phyloP scores from a whole-genome alignment of 2,888 invertebrate genomes.

The Andrena camellia region DNA sequence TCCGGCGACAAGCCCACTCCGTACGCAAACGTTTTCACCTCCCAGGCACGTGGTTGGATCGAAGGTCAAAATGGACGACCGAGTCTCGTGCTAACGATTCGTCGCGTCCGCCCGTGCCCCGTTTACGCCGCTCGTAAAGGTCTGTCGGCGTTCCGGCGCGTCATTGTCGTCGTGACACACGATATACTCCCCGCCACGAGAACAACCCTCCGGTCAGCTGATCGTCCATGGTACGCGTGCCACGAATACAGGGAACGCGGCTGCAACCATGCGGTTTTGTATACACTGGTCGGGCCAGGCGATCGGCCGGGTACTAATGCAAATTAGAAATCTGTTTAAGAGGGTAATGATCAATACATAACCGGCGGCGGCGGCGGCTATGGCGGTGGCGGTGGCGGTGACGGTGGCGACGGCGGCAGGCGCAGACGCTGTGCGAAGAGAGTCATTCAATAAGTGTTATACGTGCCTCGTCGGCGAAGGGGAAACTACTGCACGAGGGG shows the following conservation, averaged over 20 bases:
- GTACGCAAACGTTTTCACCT: not conserved
- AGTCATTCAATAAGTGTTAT: conserved; percentile 76
- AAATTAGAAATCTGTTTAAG: conserved; percentile 84
- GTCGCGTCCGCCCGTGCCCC: not conserved
- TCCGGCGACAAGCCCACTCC: not conserved
- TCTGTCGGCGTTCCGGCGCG: conserved; percentile 41
- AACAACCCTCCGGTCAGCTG: conserved; percentile 53
- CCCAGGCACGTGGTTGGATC: conserved; percentile 43
- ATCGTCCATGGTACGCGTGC: conserved; percentile 61
- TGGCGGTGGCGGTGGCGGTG: conserved; percentile 60
- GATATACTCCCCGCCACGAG: conserved; percentile 42
- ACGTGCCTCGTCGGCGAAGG: conserved; percentile 63
- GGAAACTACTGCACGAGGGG: conserved; percentile 66
- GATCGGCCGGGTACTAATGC: conserved; percentile 79
- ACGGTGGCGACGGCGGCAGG: conserved; percentile 66
- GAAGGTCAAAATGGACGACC: conserved; percentile 49
- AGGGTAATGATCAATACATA: conserved; percentile 85
- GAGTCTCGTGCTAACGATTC: conserved; percentile 16
- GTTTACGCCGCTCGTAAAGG: conserved; percentile 35
- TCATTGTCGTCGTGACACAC: conserved; percentile 35
- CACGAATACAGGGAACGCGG: conserved; percentile 38
- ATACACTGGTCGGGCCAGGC: conserved; percentile 66
- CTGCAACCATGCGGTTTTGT: conserved; percentile 65
- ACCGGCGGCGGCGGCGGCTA: conserved; percentile 70
- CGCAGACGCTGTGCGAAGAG: conserved; percentile 82